phyloP scores from a whole-genome alignment of 2,113 vertebrate genomes.

The Otolemur garnettii region DNA sequence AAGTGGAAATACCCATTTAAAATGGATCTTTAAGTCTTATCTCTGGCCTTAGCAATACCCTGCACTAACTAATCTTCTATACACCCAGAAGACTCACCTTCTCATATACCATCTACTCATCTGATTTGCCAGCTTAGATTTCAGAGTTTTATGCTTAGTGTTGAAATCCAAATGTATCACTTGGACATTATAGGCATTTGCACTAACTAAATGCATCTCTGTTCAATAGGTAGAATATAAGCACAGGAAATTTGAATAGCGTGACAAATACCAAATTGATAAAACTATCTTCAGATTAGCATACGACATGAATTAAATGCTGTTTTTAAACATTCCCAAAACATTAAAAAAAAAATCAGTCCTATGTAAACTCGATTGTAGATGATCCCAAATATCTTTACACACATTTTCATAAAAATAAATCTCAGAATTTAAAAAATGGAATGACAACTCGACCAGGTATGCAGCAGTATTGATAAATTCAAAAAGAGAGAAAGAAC shows the following conservation, averaged over 20 bases:
- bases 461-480: conserved; percentile 11
- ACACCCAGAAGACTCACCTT: not conserved
- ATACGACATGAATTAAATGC: not conserved
- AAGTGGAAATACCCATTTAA: not conserved
- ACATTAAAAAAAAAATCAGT: not conserved
- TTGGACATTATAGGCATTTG: not conserved
- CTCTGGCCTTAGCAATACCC: not conserved
- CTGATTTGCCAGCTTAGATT: not conserved
- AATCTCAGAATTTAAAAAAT: conserved; percentile 1
- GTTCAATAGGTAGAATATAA: not conserved
- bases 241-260: not conserved
- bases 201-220: not conserved
- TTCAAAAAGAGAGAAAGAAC: not conserved
- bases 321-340: not conserved
- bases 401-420: not conserved
- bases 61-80: not conserved
- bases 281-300: not conserved
- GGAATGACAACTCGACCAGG: not conserved
- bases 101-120: not conserved
- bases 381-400: not conserved
- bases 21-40: not conserved
- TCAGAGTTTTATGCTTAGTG: not conserved
- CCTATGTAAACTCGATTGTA: not conserved
- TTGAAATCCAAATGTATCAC: not conserved
- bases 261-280: not conserved